Conservation (phyloP, 2,797 vertebrate species). For the Hafferia zeledoni region DNA sequence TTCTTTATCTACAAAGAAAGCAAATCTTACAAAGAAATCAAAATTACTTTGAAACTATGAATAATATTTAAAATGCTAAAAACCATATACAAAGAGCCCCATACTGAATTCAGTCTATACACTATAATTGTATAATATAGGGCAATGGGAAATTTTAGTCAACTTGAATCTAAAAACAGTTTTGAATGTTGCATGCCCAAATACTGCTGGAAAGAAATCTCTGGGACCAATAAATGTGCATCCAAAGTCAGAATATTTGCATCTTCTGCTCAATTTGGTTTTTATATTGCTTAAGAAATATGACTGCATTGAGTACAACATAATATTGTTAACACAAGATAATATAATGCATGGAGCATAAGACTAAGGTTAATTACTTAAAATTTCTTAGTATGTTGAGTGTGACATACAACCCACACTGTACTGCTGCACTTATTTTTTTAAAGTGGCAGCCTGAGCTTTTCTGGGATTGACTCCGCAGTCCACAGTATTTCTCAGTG, state of each 20-base stretch:
- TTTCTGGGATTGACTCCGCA: background rate
- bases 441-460: background rate
- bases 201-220: conserved; percentile 40
- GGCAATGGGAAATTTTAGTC: conserved; percentile 26
- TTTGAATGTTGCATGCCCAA: conserved; percentile 47
- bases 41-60: background rate
- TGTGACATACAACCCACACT: background rate
- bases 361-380: background rate
- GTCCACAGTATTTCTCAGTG: background rate
- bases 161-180: conserved; percentile 26
- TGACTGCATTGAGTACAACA: conserved; percentile 38
- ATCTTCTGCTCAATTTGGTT: conserved; percentile 66
- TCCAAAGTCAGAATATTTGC: conserved; percentile 23
- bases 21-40: background rate
- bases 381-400: conserved; percentile 38
- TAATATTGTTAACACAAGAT: conserved; percentile 42
- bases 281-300: conserved; percentile 70
- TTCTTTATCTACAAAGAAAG: background rate
- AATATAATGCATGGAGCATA: conserved; percentile 12
- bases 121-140: background rate
- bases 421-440: background rate
- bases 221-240: conserved; percentile 50
- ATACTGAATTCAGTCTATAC: background rate
- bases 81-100: background rate
- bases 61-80: background rate